Evolutionary conservation across 1,140 invertebrate species (phyloP).

Genomic region (Charaxes varanes): DNA sequence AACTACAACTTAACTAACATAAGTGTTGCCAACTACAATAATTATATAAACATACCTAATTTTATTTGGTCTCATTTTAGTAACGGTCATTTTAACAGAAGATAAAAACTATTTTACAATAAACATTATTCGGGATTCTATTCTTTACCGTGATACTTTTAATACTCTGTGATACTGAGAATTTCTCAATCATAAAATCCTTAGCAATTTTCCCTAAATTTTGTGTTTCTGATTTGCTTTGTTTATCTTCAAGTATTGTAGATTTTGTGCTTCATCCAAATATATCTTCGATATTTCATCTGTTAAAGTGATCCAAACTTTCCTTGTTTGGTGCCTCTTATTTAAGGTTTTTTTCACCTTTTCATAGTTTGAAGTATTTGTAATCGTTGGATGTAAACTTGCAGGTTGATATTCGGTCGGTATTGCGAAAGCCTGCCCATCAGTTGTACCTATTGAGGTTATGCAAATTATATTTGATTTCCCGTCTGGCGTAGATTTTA

Average conservation of each 20-base stretch:
- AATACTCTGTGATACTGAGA: constrained; percentile 1
- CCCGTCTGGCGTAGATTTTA: constrained; percentile 27
- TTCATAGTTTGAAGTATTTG: constrained; percentile 16
- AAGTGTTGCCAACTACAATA: constrained; percentile 51
- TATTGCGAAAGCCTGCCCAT: constrained; percentile 24
- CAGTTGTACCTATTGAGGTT: constrained; percentile 34
- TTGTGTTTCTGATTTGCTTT: constrained; percentile 20
- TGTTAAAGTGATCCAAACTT: constrained; percentile 34
- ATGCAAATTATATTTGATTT: constrained; percentile 38
- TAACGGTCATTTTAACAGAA: constrained; percentile 43
- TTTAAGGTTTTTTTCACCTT: constrained; percentile 31
- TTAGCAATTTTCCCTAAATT: too few relatives aligned
- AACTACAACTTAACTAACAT: constrained; percentile 59
- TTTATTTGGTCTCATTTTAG: constrained; percentile 73
- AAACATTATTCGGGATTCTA: constrained; percentile 10
- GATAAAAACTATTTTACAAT: constrained; percentile 18
- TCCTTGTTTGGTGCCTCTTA: constrained; percentile 34
- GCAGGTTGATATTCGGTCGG: constrained; percentile 28
- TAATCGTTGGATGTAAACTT: constrained; percentile 18
- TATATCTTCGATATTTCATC: constrained; percentile 29
- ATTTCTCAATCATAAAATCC: too few relatives aligned
- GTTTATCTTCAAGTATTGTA: constrained; percentile 28
- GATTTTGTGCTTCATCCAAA: constrained; percentile 33
- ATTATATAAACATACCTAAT: constrained; percentile 60
- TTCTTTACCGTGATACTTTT: not conserved